Evolutionary conservation across 2,797 vertebrate genomes (phyloP).

Genomic region (Rhabdophis nuchalis): DNA sequence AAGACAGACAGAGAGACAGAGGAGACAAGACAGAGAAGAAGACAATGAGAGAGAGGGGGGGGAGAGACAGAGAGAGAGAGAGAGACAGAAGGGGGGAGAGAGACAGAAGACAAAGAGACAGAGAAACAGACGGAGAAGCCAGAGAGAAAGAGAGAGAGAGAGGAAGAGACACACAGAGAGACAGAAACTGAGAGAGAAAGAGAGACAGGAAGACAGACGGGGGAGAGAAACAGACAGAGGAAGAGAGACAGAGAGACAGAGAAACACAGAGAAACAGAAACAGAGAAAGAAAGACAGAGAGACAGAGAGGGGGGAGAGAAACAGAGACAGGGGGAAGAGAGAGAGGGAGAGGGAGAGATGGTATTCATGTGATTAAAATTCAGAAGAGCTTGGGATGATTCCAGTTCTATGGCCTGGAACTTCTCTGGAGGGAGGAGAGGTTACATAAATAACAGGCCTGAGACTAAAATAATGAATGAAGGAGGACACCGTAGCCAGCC

Average conservation of each 20-base stretch:
- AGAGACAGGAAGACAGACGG: neutral
- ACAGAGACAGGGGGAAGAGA: neutral
- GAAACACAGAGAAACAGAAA: fast-evolving
- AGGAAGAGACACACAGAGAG: no score
- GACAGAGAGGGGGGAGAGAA: no score
- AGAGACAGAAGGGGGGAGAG: fast-evolving
- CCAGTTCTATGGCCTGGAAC: neutral
- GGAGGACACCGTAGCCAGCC: neutral
- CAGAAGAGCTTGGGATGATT: neutral
- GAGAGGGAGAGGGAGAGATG: neutral
- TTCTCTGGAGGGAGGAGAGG: neutral
- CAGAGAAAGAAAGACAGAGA: neutral
- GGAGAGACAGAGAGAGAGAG: fast-evolving
- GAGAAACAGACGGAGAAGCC: no score
- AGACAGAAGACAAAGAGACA: fast-evolving
- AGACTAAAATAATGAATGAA: neutral
- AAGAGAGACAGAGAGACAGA: neutral
- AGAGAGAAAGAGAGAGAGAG: no score
- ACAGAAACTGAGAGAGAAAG: no score
- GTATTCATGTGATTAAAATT: neutral
- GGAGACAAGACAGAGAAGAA: fast-evolving
- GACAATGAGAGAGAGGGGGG: fast-evolving
- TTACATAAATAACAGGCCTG: neutral
- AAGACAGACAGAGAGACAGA: fast-evolving
- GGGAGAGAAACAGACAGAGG: no score